A percentile compares a stretch with the other conserved stretches of the same genome.
Evolutionary conservation across 2,888 invertebrate species (phyloP).

Genomic region (Drosophila histrio): DNA sequence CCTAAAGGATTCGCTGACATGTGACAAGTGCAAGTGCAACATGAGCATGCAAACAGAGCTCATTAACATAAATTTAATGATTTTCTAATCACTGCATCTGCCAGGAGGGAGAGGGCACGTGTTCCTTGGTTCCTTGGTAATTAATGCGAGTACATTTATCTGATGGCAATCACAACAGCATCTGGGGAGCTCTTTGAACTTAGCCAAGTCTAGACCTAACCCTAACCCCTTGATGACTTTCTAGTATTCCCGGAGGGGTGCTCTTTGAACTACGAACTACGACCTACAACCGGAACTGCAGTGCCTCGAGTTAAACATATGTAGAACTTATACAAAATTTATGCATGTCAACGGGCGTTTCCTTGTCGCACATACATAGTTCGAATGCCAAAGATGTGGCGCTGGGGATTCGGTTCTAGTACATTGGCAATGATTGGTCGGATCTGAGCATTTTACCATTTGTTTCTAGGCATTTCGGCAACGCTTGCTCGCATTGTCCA

Average conservation of each 20-base stretch:
- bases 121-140: slow-evolving; percentile 60
- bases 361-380: slow-evolving; percentile 50
- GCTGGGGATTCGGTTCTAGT: slow-evolving; percentile 66
- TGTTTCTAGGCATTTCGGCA: slow-evolving; percentile 48
- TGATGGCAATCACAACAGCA: slow-evolving; percentile 34
- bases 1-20: slow-evolving; percentile 67
- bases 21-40: slow-evolving; percentile 73
- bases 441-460: slow-evolving; percentile 40
- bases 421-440: slow-evolving; percentile 82
- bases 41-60: slow-evolving; percentile 37
- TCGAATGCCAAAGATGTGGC: slow-evolving; percentile 34
- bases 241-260: slow-evolving; percentile 46
- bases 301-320: slow-evolving; percentile 31
- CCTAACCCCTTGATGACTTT: slow-evolving; percentile 11
- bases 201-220: slow-evolving; percentile 1
- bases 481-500: slow-evolving; percentile 62
- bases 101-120: slow-evolving; percentile 61
- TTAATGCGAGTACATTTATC: slow-evolving; percentile 74
- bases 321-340: slow-evolving; percentile 54
- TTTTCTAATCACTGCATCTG: slow-evolving; percentile 79
- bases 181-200: slow-evolving; percentile 44
- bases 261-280: slow-evolving; percentile 17
- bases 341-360: slow-evolving; percentile 76
- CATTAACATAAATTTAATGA: slow-evolving; percentile 82
- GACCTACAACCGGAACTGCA: slow-evolving; percentile 49